These are phyloP conservation scores for Lytechinus pictus DNA, from an alignment of 35 echinoderm and acorn worm species.

Conservation along the genomic window DNA sequence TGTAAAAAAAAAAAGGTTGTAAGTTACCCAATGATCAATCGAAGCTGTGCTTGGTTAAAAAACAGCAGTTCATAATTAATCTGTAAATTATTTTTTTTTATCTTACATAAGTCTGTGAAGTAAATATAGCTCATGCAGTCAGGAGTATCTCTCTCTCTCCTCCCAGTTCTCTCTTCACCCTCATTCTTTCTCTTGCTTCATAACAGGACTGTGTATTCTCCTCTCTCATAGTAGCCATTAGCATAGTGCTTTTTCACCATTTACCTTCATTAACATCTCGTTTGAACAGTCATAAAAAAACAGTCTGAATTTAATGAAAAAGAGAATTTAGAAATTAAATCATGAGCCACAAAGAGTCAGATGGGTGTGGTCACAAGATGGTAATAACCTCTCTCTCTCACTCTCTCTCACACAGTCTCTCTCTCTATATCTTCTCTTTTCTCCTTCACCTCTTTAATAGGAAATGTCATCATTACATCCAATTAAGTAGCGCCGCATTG, in stretches of 20 bases:
- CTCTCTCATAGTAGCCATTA: background rate
- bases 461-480: constrained; percentile 1
- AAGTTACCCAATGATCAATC: too few species aligned
- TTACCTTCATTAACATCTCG: background rate
- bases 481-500: background rate
- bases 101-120: too few species aligned
- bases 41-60: too few species aligned
- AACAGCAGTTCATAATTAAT: background rate
- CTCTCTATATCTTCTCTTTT: background rate
- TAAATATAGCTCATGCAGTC: too few species aligned
- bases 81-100: background rate
- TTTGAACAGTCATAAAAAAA: background rate
- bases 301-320: background rate
- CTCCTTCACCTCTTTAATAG: background rate
- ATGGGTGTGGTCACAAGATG: background rate
- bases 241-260: background rate
- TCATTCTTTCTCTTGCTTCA: too few species aligned
- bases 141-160: too few species aligned
- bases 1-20: too few species aligned
- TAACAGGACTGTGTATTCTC: too few species aligned
- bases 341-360: background rate
- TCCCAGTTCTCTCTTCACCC: too few species aligned
- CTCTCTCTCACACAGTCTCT: background rate
- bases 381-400: background rate
- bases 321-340: background rate